Base-by-base conservation (phyloP, 2,888 invertebrate genomes). In the Protodeltote pygarga region DNA sequence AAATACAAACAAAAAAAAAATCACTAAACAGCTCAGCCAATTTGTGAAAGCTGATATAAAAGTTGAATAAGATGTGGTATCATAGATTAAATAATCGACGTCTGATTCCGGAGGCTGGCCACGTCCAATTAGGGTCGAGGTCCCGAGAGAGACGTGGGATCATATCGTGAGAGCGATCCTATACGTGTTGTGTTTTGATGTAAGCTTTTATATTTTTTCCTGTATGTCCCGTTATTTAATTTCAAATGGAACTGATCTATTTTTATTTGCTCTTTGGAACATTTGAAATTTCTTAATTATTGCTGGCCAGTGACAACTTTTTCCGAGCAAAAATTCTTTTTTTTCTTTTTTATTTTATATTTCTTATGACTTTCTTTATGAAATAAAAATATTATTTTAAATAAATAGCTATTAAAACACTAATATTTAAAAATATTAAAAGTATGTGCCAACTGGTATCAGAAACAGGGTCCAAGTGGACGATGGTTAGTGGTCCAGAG, bases 111-210 rank as follows among this genome's bases (percentile, higher is more conserved):
- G 68, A 86, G 83, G 83, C 85, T 72, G 80, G 75, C 83, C 87
- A 83, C 87, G 87, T 89, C 75, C 86, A 87, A 89, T 89, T 88
- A 89, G 86, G 83, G 82, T 74, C 74, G 67, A 47, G 67, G 69
- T 77, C 83, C 73, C 83, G 21, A 33, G 75, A 76, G 87, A 81
- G 71, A 65, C 57, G 66, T 61, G 75, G 77, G 80, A 82, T 85
- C 81, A 81, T 83, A 81, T 64, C 70, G 71, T 65, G 64, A 66
- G 68, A 70, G 64, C 70, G 44, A 27, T 34, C 45, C 59, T 65
- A 49, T 60, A 52, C 60, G 64, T 44, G 58, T 48, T 44, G 44
- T 59, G 39, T 59, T 58, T 58, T 55, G 63, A 58, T 62, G 58
- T 48, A 34, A 58, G 57, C 63, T 58, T 58, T 48, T 62, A 55